A percentile compares a stretch with the other conserved stretches of the same genome.
These are phyloP conservation scores for Halcyon smyrnensis DNA, from an alignment of 2,797 vertebrate species.

Conservation along the genomic window DNA sequence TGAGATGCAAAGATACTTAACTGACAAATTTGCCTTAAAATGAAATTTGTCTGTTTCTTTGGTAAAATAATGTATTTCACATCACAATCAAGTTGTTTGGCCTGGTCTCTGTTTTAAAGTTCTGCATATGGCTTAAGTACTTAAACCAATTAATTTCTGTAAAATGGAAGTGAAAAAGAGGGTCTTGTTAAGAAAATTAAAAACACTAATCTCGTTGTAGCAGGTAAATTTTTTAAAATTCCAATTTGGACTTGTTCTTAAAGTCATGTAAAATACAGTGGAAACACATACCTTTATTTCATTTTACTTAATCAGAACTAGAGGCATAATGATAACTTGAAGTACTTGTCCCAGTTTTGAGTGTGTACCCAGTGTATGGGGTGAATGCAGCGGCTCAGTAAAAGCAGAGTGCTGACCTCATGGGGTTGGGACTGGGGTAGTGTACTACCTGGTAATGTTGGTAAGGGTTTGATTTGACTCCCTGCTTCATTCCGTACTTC, in stretches of 20 bases:
- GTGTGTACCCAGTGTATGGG: neutral
- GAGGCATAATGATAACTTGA: neutral
- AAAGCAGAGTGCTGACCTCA: neutral
- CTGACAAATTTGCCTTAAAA: neutral
- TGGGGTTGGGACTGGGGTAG: neutral
- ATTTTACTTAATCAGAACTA: neutral
- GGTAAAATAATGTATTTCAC: neutral
- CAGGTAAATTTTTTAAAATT: neutral
- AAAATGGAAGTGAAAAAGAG: neutral
- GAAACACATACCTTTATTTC: neutral
- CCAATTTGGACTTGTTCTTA: neutral
- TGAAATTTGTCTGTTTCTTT: neutral
- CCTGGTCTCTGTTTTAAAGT: neutral
- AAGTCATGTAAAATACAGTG: neutral
- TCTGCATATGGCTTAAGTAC: neutral
- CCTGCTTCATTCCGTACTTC: neutral
- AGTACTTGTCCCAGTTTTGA: neutral
- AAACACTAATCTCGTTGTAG: neutral
- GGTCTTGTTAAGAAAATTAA: neutral
- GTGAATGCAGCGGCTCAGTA: neutral
- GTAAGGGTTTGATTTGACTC: neutral
- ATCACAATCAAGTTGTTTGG: neutral
- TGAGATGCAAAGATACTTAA: neutral
- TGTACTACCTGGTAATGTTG: neutral
- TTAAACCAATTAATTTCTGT: neutral